Evolutionary conservation across 2,797 vertebrate genomes (phyloP), one percentile per base, ranked within the genome.

Genomic region (Brachymystax lenok): DNA sequence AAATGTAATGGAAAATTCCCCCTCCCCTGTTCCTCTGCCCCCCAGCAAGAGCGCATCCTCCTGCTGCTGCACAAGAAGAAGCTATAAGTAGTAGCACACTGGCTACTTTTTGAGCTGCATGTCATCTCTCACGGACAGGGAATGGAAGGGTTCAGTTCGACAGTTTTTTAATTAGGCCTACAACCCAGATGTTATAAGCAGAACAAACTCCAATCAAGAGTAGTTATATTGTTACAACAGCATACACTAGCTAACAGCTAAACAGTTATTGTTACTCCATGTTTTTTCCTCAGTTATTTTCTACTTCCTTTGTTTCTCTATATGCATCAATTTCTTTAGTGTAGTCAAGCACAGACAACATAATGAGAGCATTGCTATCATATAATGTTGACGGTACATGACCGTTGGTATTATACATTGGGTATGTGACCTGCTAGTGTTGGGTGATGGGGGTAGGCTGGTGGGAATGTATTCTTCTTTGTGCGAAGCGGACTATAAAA

Each of bases 311-410:
- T 7, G 10, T 40, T 19, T 30, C 54, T 40, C 5, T 46, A 46
- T 12, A 12, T 46, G 2, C 40, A 46, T 46, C 40, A 3, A 46
- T 46, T 46, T 46, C 68, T 28, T 56, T 19, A 40, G 17, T 46
- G 8, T 71, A n/a, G n/a, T 33, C 46, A n/a, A 27, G 59, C 28
- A 52, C 6, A 50, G 64, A 54, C 35, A 59, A 63, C 51, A 73
- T 50, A 68, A 67, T 46, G 33, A 68, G 16, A 59, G 50, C 46
- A 70, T 51, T 50, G 52, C 46, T 73, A 63, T 24, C n/a, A 73
- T 46, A 46, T 66, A 30, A 67, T 66, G 17, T 71, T 61, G n/a
- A 17, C 27, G 27, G 16, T 46, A 12, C 40, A 2, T 46, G 40
- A 46, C 40, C 40, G 10, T 46, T 46, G 40, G 10, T 46, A 46